Conservation (phyloP, 2,888 invertebrate genomes). For the Euzophera pinguis region DNA sequence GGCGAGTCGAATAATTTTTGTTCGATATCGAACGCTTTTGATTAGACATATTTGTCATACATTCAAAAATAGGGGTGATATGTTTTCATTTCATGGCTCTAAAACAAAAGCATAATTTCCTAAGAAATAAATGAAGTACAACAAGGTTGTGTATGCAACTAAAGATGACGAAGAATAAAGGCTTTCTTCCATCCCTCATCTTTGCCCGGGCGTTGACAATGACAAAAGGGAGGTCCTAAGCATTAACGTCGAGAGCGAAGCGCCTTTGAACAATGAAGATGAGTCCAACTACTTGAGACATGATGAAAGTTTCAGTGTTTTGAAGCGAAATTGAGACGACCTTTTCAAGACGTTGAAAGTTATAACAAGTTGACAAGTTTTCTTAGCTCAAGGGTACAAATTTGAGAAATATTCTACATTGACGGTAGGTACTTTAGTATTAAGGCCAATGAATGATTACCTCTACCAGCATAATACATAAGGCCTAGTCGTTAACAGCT, state of each 20-base stretch:
- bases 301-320: slow-evolving; percentile 48
- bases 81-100: too few species aligned
- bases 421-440: not conserved
- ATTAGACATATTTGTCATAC: too few species aligned
- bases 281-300: slow-evolving; percentile 44
- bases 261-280: slow-evolving; percentile 52
- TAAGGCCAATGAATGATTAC: slow-evolving; percentile 14
- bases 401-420: too few species aligned
- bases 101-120: slow-evolving; percentile 19
- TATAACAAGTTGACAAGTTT: slow-evolving; percentile 12
- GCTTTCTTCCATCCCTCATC: slow-evolving; percentile 30
- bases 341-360: slow-evolving; percentile 7
- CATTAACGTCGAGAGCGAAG: slow-evolving; percentile 51
- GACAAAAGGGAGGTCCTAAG: slow-evolving; percentile 53
- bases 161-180: slow-evolving; percentile 37
- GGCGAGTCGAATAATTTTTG: too few species aligned
- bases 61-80: too few species aligned
- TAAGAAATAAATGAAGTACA: slow-evolving; percentile 24
- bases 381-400: not conserved
- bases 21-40: too few species aligned
- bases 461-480: slow-evolving; percentile 12
- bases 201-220: slow-evolving; percentile 33
- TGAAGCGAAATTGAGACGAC: slow-evolving; percentile 21
- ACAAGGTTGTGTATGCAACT: slow-evolving; percentile 32
- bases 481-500: slow-evolving; percentile 11